Base-by-base conservation (phyloP, 2,888 invertebrate species). In the Ametastegia equiseti region DNA sequence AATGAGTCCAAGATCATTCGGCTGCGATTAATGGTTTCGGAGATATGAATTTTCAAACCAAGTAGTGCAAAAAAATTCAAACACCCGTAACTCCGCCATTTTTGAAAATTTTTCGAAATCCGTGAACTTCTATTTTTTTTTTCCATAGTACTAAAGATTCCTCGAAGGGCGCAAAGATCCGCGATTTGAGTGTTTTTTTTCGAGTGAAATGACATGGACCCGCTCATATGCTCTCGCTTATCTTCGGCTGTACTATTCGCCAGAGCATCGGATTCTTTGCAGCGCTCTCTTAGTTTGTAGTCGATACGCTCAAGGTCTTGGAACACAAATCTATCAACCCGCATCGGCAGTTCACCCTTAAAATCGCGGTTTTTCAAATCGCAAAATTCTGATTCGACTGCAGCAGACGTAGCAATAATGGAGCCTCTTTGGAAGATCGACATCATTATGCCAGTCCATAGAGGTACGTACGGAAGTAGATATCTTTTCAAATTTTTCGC, bases 321-420 rank as follows among this genome's bases (percentile, higher is more conserved):
- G 19, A 71, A 71, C 6, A 82, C 39, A 71, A 84, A 83, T 80
- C 83, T 84, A 47, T 84, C 83, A 6, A 47, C 15, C 19, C 81
- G 77, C 65, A 83, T 63, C 11, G 80, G 78, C 33, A 63, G 60
- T n/a, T 39, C 82, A 57, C 81, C 39, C 69, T 73, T 80, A 7
- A 84, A 77, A n/a, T 57, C 47, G 2, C 83, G 82, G 60, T 82
- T 47, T 47, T 82, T 83, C 45, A 82, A n/a, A 50, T 83, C 82
- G 27, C 82, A 78, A 27, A 82, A 82, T 47, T 83, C 82, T 3
- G 81, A 81, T 39, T 83, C 82, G n/a, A 83, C 80, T n/a, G 81
- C 80, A 23, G 82, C 73, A 67, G 83, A 83, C 19, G 78, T 81
- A n/a, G 81, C 42, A 7, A 39, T 73, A n/a, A 42, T 39, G 4